Base-by-base conservation (phyloP, 2,888 invertebrate species). In the Nematopogon swammerdamellus region DNA sequence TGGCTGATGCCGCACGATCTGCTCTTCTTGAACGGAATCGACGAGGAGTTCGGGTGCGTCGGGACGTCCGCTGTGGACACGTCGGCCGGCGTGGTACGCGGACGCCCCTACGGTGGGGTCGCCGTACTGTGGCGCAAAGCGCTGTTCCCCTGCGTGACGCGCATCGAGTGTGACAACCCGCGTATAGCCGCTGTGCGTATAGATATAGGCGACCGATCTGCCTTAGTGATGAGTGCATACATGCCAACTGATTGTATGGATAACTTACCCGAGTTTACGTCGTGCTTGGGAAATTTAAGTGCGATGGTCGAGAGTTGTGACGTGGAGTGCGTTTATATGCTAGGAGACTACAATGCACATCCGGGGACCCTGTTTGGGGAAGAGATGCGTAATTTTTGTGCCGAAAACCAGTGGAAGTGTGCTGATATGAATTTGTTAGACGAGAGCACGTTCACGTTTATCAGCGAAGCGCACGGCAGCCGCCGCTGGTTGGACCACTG, bases 301-400 rank as follows among this genome's bases (percentile, higher is more conserved):
- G 47, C 52, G 2, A 51, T 54, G 16, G 46, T 52, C 8, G 49
- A 54, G n/a, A 48, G 42, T 11, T 25, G n/a, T 19, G 44, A 49
- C 25, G 30, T 48, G 1, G 53, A 53, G 17, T 44, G 49, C 0
- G 52, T 48, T 2, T 52, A 30, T 42, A 49, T 53, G n/a, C 19
- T 53, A 1, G 52, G 52, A 2, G 52, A 52, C 43, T 52, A 45
- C 25, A 52, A 50, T 29, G 50, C 52, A 17, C 53, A 51, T 18
- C 53, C 53, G 1, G 42, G 43, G 20, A 50, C 49, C 20, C 19
- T n/a, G 5, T 53, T 53, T 50, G 16, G 11, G 16, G 48, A 18
- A 0, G 49, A 53, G 46, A 42, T 53, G 11, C 30, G 30, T 19
- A 30, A 46, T 16, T 53, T 51, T 47, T 51, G 45, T 14, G 1